phyloP scores from a whole-genome alignment of 1,140 invertebrate genomes.

The Hylaeus volcanicus region DNA sequence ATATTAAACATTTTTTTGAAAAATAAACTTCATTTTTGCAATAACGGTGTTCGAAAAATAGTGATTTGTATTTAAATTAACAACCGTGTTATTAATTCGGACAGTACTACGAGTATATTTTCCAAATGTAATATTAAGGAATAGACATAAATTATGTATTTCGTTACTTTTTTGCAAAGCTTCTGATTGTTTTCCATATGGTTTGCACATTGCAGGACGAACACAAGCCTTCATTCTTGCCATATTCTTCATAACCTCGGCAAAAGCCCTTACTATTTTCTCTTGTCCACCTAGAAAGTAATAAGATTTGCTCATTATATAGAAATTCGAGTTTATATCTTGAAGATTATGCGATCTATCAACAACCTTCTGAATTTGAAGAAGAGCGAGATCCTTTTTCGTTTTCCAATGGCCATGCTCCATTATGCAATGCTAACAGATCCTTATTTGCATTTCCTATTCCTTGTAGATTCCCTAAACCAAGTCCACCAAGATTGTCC shows the following conservation, averaged over 20 bases:
- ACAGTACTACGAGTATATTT: too few relatives aligned
- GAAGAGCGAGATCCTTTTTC: slow-evolving; percentile 75
- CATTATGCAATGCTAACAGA: slow-evolving; percentile 86
- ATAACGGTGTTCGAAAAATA: too few relatives aligned
- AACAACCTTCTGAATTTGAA: slow-evolving; percentile 72
- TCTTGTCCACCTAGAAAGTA: slow-evolving; percentile 84
- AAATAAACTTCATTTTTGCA: too few relatives aligned
- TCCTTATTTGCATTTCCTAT: slow-evolving; percentile 83
- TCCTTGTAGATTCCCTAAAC: slow-evolving; percentile 74
- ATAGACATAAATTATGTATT: slow-evolving; percentile 6
- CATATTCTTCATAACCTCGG: slow-evolving; percentile 92
- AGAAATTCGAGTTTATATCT: background rate
- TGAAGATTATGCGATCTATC: background rate
- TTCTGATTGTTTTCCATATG: slow-evolving; percentile 93
- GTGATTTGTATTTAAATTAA: too few relatives aligned
- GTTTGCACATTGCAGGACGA: slow-evolving; percentile 92
- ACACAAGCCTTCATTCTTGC: slow-evolving; percentile 91
- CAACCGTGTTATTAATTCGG: too few relatives aligned
- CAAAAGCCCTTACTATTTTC: slow-evolving; percentile 90
- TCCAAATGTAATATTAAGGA: slow-evolving; percentile 3
- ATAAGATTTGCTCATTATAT: slow-evolving; percentile 11
- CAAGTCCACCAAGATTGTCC: slow-evolving; percentile 82
- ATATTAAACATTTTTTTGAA: background rate
- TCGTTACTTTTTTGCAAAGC: slow-evolving; percentile 90
- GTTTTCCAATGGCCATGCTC: slow-evolving; percentile 81